These are phyloP conservation scores for Turnix velox DNA, from an alignment of 2,113 vertebrate genomes.

Conservation along the genomic window DNA sequence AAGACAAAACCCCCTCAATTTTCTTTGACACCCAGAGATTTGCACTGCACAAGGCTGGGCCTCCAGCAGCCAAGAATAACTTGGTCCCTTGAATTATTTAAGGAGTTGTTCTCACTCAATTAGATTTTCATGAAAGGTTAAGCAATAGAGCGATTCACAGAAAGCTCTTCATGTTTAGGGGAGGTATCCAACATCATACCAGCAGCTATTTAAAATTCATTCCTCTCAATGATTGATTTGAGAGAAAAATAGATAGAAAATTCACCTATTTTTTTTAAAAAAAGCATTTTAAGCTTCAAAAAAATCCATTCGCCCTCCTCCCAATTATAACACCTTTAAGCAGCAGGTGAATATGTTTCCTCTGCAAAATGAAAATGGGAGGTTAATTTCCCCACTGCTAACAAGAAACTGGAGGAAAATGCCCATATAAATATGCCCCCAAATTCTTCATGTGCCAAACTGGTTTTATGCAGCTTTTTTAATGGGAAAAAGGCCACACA, in stretches of 20 bases:
- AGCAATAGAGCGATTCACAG: slow-evolving; percentile 24
- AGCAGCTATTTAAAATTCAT: background rate
- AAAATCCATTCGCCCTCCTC: background rate
- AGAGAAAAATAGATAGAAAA: background rate
- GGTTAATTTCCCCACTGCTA: background rate
- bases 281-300: background rate
- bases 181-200: background rate
- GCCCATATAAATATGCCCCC: background rate
- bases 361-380: background rate
- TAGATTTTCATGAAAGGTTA: slow-evolving; percentile 60
- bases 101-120: slow-evolving; percentile 40
- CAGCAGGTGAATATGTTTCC: background rate
- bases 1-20: background rate
- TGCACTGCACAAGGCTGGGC: background rate
- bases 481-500: background rate
- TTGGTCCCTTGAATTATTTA: slow-evolving; percentile 57
- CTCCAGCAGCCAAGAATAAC: slow-evolving; percentile 28
- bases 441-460: background rate
- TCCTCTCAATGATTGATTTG: background rate
- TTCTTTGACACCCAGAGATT: background rate
- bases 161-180: background rate
- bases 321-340: background rate
- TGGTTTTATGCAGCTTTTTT: background rate
- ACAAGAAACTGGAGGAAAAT: background rate
- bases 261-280: accelerated